Conservation (phyloP, 2,113 vertebrate genomes). For the Paralichthys olivaceus region DNA sequence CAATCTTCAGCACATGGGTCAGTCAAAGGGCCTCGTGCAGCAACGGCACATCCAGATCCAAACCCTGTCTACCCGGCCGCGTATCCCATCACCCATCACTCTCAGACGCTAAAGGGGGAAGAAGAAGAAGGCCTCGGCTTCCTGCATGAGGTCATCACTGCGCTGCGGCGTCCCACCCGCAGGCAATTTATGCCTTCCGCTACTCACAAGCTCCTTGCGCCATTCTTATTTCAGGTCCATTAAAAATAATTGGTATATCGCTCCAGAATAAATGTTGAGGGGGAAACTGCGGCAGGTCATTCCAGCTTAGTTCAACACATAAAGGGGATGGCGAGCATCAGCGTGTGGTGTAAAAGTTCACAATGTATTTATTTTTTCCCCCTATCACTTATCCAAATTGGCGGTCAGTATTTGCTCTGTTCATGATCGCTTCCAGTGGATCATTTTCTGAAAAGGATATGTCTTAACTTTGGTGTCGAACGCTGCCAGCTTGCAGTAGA, state of each 20-base stretch:
- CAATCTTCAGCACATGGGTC: constrained; percentile 31
- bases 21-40: constrained; percentile 19
- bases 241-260: constrained; percentile 71
- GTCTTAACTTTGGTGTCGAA: constrained; percentile 38
- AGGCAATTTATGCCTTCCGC: constrained; percentile 46
- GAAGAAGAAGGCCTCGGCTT: constrained; percentile 41
- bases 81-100: constrained; percentile 41
- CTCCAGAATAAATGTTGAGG: constrained; percentile 71
- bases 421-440: constrained; percentile 60
- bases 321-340: constrained; percentile 50
- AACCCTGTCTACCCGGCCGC: neutral
- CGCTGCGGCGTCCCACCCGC: constrained; percentile 35
- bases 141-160: constrained; percentile 65
- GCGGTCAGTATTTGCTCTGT: constrained; percentile 60
- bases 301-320: constrained; percentile 45
- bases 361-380: constrained; percentile 45
- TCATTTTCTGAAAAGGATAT: constrained; percentile 64
- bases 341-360: constrained; percentile 57
- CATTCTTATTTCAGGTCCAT: constrained; percentile 71
- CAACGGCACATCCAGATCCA: neutral
- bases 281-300: constrained; percentile 60
- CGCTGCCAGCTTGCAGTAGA: constrained; percentile 42
- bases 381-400: constrained; percentile 64
- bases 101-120: neutral
- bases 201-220: constrained; percentile 18